Base-by-base conservation (phyloP, 2,888 invertebrate genomes). In the Phyto melanocephala region DNA sequence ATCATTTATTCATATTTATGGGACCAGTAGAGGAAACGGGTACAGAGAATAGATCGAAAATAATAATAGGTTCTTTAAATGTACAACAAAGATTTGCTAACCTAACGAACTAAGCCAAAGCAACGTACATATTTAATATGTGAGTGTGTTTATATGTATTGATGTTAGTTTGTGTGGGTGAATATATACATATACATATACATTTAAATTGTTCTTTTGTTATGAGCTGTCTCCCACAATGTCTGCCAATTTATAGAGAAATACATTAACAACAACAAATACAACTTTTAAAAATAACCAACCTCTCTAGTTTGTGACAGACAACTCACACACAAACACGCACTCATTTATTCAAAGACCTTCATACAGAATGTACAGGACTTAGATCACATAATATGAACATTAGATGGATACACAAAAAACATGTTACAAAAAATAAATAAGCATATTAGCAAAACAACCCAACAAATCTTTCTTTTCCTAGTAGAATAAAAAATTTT, bases 211-310 rank as follows among this genome's bases (percentile, higher is more conserved):
- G 35, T 42, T 47, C 62, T 78, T 63, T 78, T 80, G 56, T 68
- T 37, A 24, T 71, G 10, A 33, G 52, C 70, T 76, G 80, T 76
- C 80, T 80, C 52, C 80, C 70, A 76, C 80, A 80, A 75, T 76
- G 75, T 76, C 80, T 80, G 80, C 47, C 65, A 80, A 71, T 76
- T 80, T 71, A 79, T 52, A 60, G 3, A 5, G 6, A 28, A 28
- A 28, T 28, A 28, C 28, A 28, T 5, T 28, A 28, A n/a, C 37
- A 40, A 47, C 6, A 58, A 65, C 24, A 45, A 52, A 67, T 35
- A 37, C 52, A n/a, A 20, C n/a, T 47, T 35, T 20, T 22, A 20
- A 33, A 24, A 56, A 56, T 45, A 47, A 75, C 17, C 56, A 67
- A 45, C 56, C 37, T 33, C 20, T 37, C n/a, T 56, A 40, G 50